Percentiles rank a stretch among this genome's conserved stretches.
These are phyloP conservation scores for Acanthurus tractus DNA, from an alignment of 2,797 vertebrate genomes.

Conservation along the genomic window DNA sequence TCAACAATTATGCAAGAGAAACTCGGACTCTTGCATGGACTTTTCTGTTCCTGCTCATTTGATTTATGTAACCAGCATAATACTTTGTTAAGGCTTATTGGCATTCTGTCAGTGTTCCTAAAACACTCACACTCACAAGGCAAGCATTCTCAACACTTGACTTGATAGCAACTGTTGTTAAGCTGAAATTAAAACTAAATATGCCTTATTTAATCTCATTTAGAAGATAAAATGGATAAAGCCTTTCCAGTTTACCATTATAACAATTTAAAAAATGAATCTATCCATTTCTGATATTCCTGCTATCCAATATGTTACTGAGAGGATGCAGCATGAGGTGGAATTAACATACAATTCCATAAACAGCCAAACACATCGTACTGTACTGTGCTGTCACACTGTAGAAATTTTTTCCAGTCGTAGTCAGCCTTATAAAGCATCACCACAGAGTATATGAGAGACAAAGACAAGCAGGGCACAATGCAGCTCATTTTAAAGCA, in stretches of 20 bases:
- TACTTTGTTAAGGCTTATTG: background rate
- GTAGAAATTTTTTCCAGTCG: background rate
- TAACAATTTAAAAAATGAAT: constrained; percentile 1
- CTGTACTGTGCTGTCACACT: background rate
- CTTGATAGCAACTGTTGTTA: background rate
- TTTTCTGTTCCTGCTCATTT: background rate
- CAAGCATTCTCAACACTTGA: constrained; percentile 3
- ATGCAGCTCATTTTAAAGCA: background rate
- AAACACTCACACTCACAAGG: background rate
- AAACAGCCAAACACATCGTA: background rate
- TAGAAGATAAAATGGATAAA: background rate
- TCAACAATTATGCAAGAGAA: background rate
- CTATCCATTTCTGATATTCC: background rate
- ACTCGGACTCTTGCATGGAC: background rate
- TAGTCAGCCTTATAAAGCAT: constrained; percentile 8
- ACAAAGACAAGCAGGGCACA: background rate
- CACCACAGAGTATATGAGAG: background rate
- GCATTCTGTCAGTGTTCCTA: background rate
- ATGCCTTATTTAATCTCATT: constrained; percentile 5
- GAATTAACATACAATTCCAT: background rate
- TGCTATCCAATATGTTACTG: background rate
- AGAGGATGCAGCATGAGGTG: background rate
- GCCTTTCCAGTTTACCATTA: background rate
- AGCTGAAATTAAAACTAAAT: constrained; percentile 24
- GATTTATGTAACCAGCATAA: background rate